Evolutionary conservation across 1,140 invertebrate species (phyloP).

Genomic region (Micrasema longulum): DNA sequence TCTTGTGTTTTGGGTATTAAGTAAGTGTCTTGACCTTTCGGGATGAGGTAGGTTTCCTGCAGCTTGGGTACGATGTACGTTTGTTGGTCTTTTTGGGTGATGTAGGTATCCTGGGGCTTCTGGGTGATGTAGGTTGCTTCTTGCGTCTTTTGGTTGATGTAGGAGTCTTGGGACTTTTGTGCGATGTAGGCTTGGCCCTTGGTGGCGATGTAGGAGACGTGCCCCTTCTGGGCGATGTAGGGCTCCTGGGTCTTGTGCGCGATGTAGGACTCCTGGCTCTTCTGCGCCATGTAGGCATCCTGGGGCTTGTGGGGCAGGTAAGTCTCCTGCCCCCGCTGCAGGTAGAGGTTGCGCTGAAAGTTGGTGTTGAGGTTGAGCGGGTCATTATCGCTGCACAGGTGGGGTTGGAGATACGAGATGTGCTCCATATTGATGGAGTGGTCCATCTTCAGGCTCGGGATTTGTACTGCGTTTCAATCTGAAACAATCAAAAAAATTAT

Average conservation of each 20-base stretch:
- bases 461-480: not conserved
- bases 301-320: constrained; percentile 28
- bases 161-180: constrained; percentile 25
- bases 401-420: constrained; percentile 25
- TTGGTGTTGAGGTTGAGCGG: constrained; percentile 35
- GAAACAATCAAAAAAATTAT: constrained; percentile 1
- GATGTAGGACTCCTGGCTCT: not conserved
- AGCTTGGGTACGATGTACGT: constrained; percentile 15
- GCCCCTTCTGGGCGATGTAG: constrained; percentile 22
- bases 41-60: constrained; percentile 30
- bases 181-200: constrained; percentile 34
- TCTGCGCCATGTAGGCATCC: constrained; percentile 24
- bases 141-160: constrained; percentile 33
- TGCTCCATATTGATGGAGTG: constrained; percentile 37
- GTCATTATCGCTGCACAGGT: constrained; percentile 13
- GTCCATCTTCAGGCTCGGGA: constrained; percentile 10
- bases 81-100: constrained; percentile 11
- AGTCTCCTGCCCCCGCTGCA: constrained; percentile 20
- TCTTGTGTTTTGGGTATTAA: constrained; percentile 32
- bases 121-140: constrained; percentile 20
- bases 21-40: constrained; percentile 29
- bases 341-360: constrained; percentile 29
- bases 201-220: constrained; percentile 25
- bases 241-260: constrained; percentile 21
- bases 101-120: constrained; percentile 20